Base-by-base conservation (phyloP, 2,888 invertebrate species). In the Troides helena region DNA sequence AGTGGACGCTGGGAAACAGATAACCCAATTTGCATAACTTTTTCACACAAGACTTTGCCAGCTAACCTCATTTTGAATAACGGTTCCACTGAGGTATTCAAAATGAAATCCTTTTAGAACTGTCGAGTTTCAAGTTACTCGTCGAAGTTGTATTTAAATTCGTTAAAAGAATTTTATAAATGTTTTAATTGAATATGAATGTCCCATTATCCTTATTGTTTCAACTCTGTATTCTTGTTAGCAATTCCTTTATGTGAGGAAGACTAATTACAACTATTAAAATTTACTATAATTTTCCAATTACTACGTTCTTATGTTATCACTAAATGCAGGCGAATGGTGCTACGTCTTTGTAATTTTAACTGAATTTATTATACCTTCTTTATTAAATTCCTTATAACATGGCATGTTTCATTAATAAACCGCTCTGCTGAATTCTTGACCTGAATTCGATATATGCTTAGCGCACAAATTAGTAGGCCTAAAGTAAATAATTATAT, bases 11-110 rank as follows among this genome's bases (percentile, higher is more conserved):
- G 86, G 81, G 83, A 88, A 88, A 89, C 90, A 85, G 88, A 90
- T 90, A 89, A 90, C 85, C 86, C 79, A 75, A 90, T 90, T 89
- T 90, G 86, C 89, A 89, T 90, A 90, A 89, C 88, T 87, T 85
- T 86, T 87, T 89, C 89, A 86, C 85, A 75, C 77, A 63, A 77
- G 77, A 78, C 87, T 84, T 85, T 80, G 82, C 77, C 77, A 80
- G 83, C 79, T 88, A 89, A 89, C 83, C 83, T 86, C 85, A 90
- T 90, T 90, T 84, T 36, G 43, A 59, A n/a, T 46, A 59, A 63
- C 62, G 25, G 36, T 46, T 46, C 57, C 14, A 43, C n/a, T 58
- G 23, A 57, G 39, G 25, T 58, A 68, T 56, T 61, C 58, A 8
- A n/a, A 62, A 58, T 68, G 14, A 10, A 58, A 43, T 53, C 21